These are phyloP conservation scores for Gulo gulo DNA, from an alignment of 2,113 vertebrate species.

Conservation along the genomic window DNA sequence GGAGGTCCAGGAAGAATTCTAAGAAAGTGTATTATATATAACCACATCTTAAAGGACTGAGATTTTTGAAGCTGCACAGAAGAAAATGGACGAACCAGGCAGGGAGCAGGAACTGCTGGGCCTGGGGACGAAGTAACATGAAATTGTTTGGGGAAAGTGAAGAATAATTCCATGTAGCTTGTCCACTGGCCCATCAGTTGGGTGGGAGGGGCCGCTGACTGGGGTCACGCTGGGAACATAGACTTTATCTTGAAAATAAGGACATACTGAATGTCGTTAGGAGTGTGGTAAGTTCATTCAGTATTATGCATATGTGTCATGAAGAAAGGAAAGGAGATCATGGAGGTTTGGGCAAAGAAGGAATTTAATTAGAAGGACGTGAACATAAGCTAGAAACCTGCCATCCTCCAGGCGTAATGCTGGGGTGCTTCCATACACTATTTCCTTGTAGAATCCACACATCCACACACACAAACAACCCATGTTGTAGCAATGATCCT, in stretches of 20 bases:
- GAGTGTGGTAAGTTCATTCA: neutral
- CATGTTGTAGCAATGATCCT: neutral
- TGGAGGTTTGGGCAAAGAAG: neutral
- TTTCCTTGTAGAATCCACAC: neutral
- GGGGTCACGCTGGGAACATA: neutral
- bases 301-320: neutral
- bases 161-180: neutral
- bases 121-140: neutral
- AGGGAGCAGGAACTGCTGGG: neutral
- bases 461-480: neutral
- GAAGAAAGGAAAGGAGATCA: neutral
- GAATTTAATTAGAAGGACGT: neutral
- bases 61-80: neutral
- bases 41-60: neutral
- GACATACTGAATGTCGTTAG: neutral
- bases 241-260: neutral
- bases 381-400: neutral
- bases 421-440: neutral
- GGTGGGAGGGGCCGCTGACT: rapidly evolving
- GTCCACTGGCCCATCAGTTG: neutral
- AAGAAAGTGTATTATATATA: neutral
- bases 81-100: neutral
- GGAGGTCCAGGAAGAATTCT: neutral
- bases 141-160: neutral
- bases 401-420: neutral